A percentile compares a stretch with the other conserved stretches of the same genome.
These are phyloP conservation scores for Styela plicata DNA, from an alignment of 23 tunicate genomes.

Conservation along the genomic window DNA sequence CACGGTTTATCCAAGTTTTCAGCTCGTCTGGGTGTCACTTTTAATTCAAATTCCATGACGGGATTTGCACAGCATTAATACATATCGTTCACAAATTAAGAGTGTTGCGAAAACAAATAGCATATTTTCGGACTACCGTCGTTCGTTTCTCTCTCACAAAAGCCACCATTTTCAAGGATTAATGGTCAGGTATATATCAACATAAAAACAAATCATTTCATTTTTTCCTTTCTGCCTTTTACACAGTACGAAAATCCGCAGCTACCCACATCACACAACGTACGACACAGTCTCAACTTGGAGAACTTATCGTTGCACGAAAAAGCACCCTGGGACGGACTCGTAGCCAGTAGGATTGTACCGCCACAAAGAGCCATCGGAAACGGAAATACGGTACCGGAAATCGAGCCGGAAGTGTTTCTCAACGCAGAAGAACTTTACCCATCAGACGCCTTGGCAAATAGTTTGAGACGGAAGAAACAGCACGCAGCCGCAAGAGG, in stretches of 20 bases:
- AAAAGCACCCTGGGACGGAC: constrained; percentile 34
- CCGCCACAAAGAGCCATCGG: not conserved
- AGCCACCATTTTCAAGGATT: not conserved
- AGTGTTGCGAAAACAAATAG: not conserved
- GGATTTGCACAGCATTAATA: not conserved
- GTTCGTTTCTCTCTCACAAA: not conserved
- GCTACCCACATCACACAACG: constrained; percentile 71
- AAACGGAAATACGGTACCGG: not conserved
- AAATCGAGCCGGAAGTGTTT: constrained; percentile 35
- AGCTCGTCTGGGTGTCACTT: too few species aligned
- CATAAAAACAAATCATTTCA: not conserved
- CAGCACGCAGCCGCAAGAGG: constrained; percentile 9
- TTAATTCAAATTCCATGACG: not conserved
- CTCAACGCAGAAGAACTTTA: constrained; percentile 37
- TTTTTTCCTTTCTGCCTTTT: not conserved
- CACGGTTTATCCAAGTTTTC: not conserved
- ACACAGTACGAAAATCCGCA: constrained; percentile 76
- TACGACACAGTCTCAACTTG: constrained; percentile 77
- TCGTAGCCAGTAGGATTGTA: not conserved
- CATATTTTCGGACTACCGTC: not conserved
- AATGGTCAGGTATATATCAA: not conserved
- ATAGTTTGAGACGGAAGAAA: constrained; percentile 4
- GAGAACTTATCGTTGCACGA: constrained; percentile 65
- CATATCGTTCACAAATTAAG: not conserved
- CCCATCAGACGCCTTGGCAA: constrained; percentile 27